phyloP scores from a whole-genome alignment of 2,113 vertebrate species.

The Pogona vitticeps region DNA sequence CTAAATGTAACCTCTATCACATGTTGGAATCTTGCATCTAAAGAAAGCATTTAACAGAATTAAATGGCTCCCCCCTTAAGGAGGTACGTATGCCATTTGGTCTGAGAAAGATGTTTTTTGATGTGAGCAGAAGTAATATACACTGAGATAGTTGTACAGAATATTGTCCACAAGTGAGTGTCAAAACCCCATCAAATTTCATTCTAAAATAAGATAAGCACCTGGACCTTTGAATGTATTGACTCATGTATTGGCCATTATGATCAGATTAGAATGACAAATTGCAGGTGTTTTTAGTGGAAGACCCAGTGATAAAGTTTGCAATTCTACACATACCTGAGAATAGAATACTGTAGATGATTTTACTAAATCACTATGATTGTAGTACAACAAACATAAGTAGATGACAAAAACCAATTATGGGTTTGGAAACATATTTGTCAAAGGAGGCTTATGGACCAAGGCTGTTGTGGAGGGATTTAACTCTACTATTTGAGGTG shows the following conservation, averaged over 20 bases:
- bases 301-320: too few relatives aligned
- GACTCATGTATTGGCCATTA: not conserved
- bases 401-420: too few relatives aligned
- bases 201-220: not conserved
- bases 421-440: too few relatives aligned
- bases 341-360: too few relatives aligned
- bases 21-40: not conserved
- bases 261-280: not conserved
- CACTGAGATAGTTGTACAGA: not conserved
- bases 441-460: too few relatives aligned
- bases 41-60: not conserved
- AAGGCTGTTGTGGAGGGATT: too few relatives aligned
- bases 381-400: too few relatives aligned
- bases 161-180: not conserved
- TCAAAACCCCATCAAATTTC: not conserved
- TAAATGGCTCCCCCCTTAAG: not conserved
- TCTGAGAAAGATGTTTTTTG: not conserved
- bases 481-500: too few relatives aligned
- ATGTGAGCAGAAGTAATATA: not conserved
- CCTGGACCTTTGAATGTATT: not conserved
- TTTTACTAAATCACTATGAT: too few relatives aligned
- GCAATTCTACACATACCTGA: too few relatives aligned
- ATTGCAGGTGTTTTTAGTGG: not conserved
- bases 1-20: not conserved
- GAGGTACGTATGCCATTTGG: not conserved